These are phyloP conservation scores for Creontiades dilutus DNA, from an alignment of 2,888 invertebrate species.

Conservation along the genomic window DNA sequence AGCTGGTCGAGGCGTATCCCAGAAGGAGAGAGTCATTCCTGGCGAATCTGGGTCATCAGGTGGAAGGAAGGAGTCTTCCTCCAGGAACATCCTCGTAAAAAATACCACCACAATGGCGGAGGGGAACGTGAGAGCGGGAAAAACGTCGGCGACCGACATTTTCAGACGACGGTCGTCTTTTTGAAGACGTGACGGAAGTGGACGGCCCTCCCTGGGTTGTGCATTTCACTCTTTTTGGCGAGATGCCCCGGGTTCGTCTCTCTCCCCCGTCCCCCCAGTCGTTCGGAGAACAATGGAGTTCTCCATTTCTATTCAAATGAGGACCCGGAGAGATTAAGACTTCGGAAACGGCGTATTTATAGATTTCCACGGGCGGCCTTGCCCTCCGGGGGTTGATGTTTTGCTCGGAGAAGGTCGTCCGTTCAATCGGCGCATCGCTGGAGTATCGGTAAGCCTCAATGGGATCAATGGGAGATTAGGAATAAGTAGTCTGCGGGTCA, in stretches of 20 bases:
- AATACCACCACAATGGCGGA: neutral
- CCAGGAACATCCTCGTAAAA: conserved; percentile 18
- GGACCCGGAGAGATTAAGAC: neutral
- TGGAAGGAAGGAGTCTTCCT: conserved; percentile 39
- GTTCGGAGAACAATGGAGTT: neutral
- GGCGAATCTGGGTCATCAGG: conserved; percentile 30
- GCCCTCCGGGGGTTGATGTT: neutral
- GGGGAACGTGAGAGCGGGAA: conserved; percentile 8
- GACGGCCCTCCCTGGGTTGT: neutral
- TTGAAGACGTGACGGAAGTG: neutral
- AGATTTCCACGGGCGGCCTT: conserved; percentile 25
- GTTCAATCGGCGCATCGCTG: neutral
- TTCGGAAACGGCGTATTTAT: conserved; percentile 32
- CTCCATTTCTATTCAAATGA: conserved; percentile 31
- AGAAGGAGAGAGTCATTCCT: conserved; percentile 36
- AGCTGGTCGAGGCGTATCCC: conserved; percentile 30
- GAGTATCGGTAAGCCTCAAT: too few relatives aligned
- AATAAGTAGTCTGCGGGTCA: too few relatives aligned
- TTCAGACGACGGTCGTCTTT: neutral
- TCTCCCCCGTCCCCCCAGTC: neutral
- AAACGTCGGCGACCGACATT: neutral
- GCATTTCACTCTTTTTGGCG: conserved; percentile 19
- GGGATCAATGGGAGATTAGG: too few relatives aligned
- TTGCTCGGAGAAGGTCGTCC: neutral
- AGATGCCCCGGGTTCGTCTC: neutral